These are phyloP conservation scores for Timema podura DNA, from an alignment of 2,888 invertebrate species.

Conservation along the genomic window DNA sequence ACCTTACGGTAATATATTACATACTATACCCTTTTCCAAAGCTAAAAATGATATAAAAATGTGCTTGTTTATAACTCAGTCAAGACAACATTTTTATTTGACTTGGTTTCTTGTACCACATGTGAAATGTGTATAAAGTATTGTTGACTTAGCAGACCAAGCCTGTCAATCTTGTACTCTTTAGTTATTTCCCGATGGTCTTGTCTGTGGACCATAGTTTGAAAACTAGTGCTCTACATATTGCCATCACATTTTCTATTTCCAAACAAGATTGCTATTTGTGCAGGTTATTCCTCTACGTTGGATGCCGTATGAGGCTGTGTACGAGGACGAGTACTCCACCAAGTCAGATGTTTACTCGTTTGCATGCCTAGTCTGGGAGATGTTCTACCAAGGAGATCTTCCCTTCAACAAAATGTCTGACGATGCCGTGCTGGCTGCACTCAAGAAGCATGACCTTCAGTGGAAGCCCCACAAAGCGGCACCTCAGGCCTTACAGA, in stretches of 20 bases:
- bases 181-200: too few relatives aligned
- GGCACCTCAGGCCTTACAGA: slow-evolving; percentile 58
- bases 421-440: slow-evolving; percentile 67
- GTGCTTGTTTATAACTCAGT: too few relatives aligned
- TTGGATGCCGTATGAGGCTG: slow-evolving; percentile 88
- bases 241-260: neutral
- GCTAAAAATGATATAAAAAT: too few relatives aligned
- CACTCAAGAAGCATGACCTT: slow-evolving; percentile 60
- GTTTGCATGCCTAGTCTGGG: slow-evolving; percentile 86
- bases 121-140: too few relatives aligned
- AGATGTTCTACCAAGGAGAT: slow-evolving; percentile 76
- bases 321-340: slow-evolving; percentile 85
- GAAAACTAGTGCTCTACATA: neutral
- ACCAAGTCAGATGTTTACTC: slow-evolving; percentile 92
- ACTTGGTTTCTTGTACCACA: too few relatives aligned
- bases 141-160: too few relatives aligned
- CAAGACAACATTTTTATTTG: too few relatives aligned
- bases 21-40: too few relatives aligned
- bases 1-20: too few relatives aligned
- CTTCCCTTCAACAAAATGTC: slow-evolving; percentile 70
- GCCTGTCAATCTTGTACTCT: too few relatives aligned
- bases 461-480: slow-evolving; percentile 64
- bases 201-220: neutral
- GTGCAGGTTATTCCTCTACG: slow-evolving; percentile 74
- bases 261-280: neutral